These are phyloP conservation scores for Microtus pennsylvanicus DNA, from an alignment of 2,113 vertebrate genomes.

Conservation along the genomic window DNA sequence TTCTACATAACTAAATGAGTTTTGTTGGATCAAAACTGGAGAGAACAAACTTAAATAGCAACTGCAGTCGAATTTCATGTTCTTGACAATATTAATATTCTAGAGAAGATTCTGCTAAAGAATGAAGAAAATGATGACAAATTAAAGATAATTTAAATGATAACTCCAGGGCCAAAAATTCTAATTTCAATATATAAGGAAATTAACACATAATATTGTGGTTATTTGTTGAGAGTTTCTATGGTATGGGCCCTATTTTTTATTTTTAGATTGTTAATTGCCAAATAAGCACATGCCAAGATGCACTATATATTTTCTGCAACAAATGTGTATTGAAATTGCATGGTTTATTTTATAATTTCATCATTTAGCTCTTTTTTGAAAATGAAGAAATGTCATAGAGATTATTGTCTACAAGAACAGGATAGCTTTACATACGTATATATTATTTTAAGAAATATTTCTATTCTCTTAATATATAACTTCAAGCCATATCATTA, in stretches of 20 bases:
- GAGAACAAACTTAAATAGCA: conserved; percentile 82
- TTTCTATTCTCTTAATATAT: conserved; percentile 13
- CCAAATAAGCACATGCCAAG: background rate
- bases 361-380: background rate
- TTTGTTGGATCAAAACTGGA: conserved; percentile 82
- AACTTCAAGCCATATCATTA: background rate
- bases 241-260: background rate
- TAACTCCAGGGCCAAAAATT: background rate
- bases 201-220: conserved; percentile 4
- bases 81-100: conserved; percentile 59
- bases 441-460: background rate
- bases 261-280: conserved; percentile 39
- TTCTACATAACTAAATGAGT: conserved; percentile 81
- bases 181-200: background rate
- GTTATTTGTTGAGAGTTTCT: conserved; percentile 43
- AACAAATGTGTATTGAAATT: background rate
- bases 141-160: conserved; percentile 53
- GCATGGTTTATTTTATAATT: background rate
- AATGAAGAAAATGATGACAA: conserved; percentile 59
- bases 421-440: background rate
- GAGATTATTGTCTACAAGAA: background rate
- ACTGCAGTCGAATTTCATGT: conserved; percentile 68
- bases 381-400: conserved; percentile 14
- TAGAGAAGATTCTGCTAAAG: conserved; percentile 62
- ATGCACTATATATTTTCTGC: background rate